A percentile compares a stretch with the other conserved stretches of the same genome.
Evolutionary conservation across 2,888 invertebrate genomes (phyloP).

Genomic region (Dryocosmus kuriphilus): DNA sequence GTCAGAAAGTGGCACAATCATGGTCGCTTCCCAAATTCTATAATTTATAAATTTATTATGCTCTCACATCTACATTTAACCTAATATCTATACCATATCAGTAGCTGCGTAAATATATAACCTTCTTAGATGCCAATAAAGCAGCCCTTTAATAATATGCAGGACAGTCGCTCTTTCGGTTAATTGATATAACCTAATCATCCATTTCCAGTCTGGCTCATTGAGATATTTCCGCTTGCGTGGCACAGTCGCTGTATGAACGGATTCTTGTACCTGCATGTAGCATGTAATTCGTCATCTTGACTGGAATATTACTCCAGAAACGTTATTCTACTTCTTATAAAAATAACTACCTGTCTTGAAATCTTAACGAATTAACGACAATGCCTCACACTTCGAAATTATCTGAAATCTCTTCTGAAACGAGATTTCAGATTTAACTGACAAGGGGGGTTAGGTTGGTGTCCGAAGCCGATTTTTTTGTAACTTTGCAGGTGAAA

Average conservation of each 20-base stretch:
- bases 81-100: neutral
- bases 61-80: too few relatives aligned
- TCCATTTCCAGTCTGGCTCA: conserved; percentile 40
- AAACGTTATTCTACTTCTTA: neutral
- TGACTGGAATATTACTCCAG: neutral
- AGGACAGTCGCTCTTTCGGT: conserved; percentile 43
- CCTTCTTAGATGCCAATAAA: neutral
- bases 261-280: conserved; percentile 6
- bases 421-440: neutral
- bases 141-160: conserved; percentile 49
- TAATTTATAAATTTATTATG: conserved; percentile 23
- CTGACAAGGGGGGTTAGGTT: too few relatives aligned
- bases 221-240: neutral
- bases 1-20: conserved; percentile 66
- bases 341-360: conserved; percentile 7
- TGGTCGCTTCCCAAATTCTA: conserved; percentile 36
- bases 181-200: conserved; percentile 50
- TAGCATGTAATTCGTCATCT: neutral
- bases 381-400: too few relatives aligned
- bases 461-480: too few relatives aligned
- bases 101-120: neutral
- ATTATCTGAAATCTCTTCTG: neutral
- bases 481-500: too few relatives aligned
- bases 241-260: neutral
- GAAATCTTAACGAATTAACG: neutral